Conservation (phyloP, 2,888 invertebrate genomes). For the Adelphocoris suturalis region DNA sequence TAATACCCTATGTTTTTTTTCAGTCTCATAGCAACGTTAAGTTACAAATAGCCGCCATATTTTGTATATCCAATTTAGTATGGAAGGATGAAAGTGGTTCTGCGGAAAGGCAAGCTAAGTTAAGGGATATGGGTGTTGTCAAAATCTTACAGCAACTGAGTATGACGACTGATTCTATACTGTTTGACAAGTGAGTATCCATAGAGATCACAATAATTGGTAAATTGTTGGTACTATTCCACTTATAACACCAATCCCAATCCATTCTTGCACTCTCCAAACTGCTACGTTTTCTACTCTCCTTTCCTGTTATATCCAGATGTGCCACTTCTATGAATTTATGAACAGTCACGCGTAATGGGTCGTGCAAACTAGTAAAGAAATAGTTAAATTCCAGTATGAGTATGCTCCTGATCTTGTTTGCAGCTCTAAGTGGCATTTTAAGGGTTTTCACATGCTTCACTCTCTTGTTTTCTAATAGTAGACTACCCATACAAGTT, state of each 20-base stretch:
- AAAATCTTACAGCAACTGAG: conserved; percentile 89
- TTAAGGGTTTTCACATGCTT: too few relatives aligned
- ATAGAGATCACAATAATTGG: neutral
- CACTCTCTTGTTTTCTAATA: too few relatives aligned
- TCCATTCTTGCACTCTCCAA: too few relatives aligned
- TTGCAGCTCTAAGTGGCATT: too few relatives aligned
- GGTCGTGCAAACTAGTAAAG: too few relatives aligned
- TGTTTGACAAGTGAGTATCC: conserved; percentile 85
- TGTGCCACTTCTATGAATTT: too few relatives aligned
- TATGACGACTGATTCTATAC: conserved; percentile 82
- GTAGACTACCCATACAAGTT: too few relatives aligned
- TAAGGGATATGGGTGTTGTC: conserved; percentile 91
- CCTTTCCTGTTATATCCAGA: neutral
- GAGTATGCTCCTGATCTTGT: too few relatives aligned
- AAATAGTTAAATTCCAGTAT: too few relatives aligned
- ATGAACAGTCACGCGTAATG: too few relatives aligned
- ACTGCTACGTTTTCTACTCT: neutral
- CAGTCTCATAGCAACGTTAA: conserved; percentile 90
- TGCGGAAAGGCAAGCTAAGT: conserved; percentile 86
- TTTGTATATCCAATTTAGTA: conserved; percentile 92
- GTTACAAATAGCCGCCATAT: conserved; percentile 93
- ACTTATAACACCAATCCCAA: too few relatives aligned
- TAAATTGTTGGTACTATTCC: neutral
- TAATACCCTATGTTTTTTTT: conserved; percentile 72
- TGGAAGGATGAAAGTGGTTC: conserved; percentile 91